Conservation (phyloP, 2,113 vertebrate species). For the Propithecus coquereli region DNA sequence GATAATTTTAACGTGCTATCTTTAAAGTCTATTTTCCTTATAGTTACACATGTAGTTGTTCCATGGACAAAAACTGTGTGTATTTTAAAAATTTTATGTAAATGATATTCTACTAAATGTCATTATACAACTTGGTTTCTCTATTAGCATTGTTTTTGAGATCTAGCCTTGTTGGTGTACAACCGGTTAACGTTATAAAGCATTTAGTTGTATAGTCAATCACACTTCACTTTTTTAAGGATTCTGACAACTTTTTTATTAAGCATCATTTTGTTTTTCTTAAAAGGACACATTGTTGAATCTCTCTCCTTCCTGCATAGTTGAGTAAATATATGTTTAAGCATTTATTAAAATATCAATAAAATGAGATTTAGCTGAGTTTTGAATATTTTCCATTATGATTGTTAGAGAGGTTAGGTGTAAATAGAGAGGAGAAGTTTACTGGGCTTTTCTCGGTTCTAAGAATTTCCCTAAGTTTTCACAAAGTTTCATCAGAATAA, state of each 20-base stretch:
- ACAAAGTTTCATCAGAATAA: not conserved
- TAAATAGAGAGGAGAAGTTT: not conserved
- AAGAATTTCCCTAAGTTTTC: not conserved
- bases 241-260: not conserved
- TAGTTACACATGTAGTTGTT: not conserved
- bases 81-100: not conserved
- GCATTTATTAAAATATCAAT: not conserved
- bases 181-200: not conserved
- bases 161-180: not conserved
- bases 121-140: not conserved
- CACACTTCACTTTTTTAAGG: too few relatives aligned
- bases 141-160: not conserved
- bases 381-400: not conserved
- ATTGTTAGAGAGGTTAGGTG: not conserved
- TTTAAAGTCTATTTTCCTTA: conserved; percentile 23
- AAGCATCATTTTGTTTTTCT: not conserved
- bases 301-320: not conserved
- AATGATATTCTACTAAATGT: not conserved
- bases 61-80: not conserved
- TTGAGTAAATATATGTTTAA: not conserved
- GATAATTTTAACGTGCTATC: not conserved
- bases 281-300: not conserved
- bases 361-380: not conserved
- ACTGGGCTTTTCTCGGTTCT: not conserved
- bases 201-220: not conserved